Evolutionary conservation across 2,113 vertebrate genomes (phyloP).

Genomic region (Otolemur garnettii): DNA sequence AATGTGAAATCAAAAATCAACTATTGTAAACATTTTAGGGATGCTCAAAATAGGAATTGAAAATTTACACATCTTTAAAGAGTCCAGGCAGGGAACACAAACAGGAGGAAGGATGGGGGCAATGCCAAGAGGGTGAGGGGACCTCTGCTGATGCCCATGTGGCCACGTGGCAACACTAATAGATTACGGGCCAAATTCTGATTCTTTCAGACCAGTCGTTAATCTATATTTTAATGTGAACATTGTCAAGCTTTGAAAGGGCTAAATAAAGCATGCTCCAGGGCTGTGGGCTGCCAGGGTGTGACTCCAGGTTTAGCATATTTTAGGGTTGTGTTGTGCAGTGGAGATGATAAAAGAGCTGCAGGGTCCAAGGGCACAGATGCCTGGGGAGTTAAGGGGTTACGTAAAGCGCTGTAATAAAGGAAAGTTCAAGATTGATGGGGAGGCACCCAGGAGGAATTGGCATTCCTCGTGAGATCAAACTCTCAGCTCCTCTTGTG

Average conservation of each 20-base stretch:
- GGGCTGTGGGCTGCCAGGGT: not conserved
- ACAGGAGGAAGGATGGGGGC: not conserved
- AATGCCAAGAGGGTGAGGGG: rapidly evolving
- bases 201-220: not conserved
- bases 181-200: not conserved
- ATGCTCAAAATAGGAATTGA: not conserved
- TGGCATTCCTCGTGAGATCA: not conserved
- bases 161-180: not conserved
- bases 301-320: not conserved
- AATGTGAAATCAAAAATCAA: not conserved
- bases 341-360: not conserved
- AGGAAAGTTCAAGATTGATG: not conserved
- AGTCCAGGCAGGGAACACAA: not conserved
- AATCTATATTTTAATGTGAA: not conserved
- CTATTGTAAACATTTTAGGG: not conserved
- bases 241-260: not conserved
- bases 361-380: not conserved
- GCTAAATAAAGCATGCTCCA: not conserved
- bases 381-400: too few relatives aligned
- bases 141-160: not conserved
- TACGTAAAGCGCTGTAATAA: not conserved
- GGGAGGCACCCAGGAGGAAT: not conserved
- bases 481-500: not conserved
- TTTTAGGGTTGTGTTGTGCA: not conserved
- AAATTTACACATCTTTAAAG: not conserved